A percentile compares a stretch with the other conserved stretches of the same genome.
phyloP scores from a whole-genome alignment of 2,797 vertebrate species.

The Lindbergichthys nudifrons region DNA sequence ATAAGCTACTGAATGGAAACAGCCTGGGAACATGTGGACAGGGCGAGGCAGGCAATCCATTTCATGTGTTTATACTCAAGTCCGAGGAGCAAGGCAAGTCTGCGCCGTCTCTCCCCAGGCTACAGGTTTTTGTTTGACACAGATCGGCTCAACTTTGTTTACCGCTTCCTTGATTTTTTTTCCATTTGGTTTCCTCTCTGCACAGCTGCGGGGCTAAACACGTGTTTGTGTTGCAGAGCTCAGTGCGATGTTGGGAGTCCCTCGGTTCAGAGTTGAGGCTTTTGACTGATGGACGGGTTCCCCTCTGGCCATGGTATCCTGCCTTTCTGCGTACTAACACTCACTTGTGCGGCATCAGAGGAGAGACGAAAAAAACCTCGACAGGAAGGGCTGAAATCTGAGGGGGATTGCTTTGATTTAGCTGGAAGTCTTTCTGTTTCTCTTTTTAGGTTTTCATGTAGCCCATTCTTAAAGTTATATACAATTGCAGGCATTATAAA shows the following conservation, averaged over 20 bases:
- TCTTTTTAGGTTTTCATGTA: slow-evolving; percentile 6
- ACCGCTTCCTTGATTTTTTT: slow-evolving; percentile 67
- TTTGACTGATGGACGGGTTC: slow-evolving; percentile 72
- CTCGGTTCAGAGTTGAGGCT: slow-evolving; percentile 64
- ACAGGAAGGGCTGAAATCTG: slow-evolving; percentile 40
- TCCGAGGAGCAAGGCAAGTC: slow-evolving; percentile 58
- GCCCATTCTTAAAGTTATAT: neutral
- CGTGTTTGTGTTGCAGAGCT: slow-evolving; percentile 66
- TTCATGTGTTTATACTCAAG: slow-evolving; percentile 75
- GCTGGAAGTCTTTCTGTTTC: slow-evolving; percentile 1
- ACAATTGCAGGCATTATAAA: too few species aligned
- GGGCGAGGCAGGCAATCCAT: slow-evolving; percentile 59
- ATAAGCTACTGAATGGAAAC: slow-evolving; percentile 71
- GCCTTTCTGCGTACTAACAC: slow-evolving; percentile 47
- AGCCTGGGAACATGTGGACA: slow-evolving; percentile 56
- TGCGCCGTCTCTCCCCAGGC: slow-evolving; percentile 67
- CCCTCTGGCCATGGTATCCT: slow-evolving; percentile 63
- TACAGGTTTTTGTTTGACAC: slow-evolving; percentile 70
- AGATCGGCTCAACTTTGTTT: slow-evolving; percentile 71
- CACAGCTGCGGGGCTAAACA: slow-evolving; percentile 73
- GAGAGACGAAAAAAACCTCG: slow-evolving; percentile 43
- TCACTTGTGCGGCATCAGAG: slow-evolving; percentile 45
- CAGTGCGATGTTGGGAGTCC: slow-evolving; percentile 60
- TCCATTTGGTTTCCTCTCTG: slow-evolving; percentile 66
- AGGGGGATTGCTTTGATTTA: slow-evolving; percentile 54